Evolutionary conservation across 35 echinoderm and acorn worm species (phyloP), one percentile per base, ranked within the genome.

Genomic region (Apostichopus parvimensis): DNA sequence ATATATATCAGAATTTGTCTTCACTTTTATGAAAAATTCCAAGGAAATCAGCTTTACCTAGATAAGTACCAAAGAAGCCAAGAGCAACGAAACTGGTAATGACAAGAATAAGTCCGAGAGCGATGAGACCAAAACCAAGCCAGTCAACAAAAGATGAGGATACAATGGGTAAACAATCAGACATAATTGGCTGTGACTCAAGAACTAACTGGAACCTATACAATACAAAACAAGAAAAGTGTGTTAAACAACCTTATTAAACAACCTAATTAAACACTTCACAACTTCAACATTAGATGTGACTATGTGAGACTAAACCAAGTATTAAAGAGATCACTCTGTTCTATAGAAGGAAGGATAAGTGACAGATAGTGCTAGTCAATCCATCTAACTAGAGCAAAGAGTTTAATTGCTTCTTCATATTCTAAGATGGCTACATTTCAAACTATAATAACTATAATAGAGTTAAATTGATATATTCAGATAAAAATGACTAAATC

Each of bases 11-110:
- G 34, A 45, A 45, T 45, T 45, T 45, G 34, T 45, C 34, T 45
- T 45, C 34, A 45, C 77, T 9, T 45, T 78, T 9, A 45, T 45
- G 17, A 23, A 66, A 61, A 12, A 62, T 23, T 45, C 26, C n/a
- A 25, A 28, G 55, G 65, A 6, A 62, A 57, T 9, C 34, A 76
- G 25, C 24, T 10, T 6, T 93, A 93, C 92, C 92, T 80, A 93
- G 57, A 58, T 89, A 93, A 3, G 92, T 93, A 25, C 92, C 92
- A 80, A 89, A 93, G 26, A 93, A 93, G 56, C 92, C 92, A 17
- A 93, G 86, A 21, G 86, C 86, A 17, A 23, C 90, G 56, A 93
- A 89, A 56, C 86, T 93, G 12, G 92, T 60, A 21, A 93, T 11
- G 2, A 23, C 92, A 14, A 93, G 77, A 78, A 93, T 76, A 53